Evolutionary conservation across 2,888 invertebrate genomes (phyloP).

Genomic region (Noctua janthina): DNA sequence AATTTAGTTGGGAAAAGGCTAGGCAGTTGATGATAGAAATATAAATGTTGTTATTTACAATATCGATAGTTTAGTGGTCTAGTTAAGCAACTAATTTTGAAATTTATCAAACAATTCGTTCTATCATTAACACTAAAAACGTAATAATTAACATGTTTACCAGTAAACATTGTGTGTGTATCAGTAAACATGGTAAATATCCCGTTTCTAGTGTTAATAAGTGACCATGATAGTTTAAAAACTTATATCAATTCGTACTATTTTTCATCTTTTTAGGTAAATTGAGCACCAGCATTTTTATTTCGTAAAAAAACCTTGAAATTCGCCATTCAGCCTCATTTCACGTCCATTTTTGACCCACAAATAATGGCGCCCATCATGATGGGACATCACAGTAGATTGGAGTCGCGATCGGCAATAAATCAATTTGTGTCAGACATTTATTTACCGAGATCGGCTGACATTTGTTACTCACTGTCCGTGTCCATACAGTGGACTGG

Average conservation of each 20-base stretch:
- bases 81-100: neutral
- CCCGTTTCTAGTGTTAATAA: too few species aligned
- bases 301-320: conserved; percentile 18
- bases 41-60: neutral
- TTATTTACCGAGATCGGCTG: conserved; percentile 77
- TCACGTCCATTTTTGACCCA: conserved; percentile 47
- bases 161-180: too few species aligned
- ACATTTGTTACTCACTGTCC: conserved; percentile 75
- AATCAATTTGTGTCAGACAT: conserved; percentile 80
- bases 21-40: neutral
- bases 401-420: conserved; percentile 72
- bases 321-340: conserved; percentile 34
- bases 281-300: conserved; percentile 10
- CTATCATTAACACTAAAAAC: too few species aligned
- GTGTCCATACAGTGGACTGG: conserved; percentile 34
- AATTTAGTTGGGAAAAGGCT: too few species aligned
- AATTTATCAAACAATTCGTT: too few species aligned
- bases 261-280: neutral
- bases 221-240: too few species aligned
- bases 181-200: too few species aligned
- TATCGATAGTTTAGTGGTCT: neutral
- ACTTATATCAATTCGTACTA: too few species aligned
- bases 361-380: conserved; percentile 70
- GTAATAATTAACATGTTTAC: too few species aligned
- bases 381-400: conserved; percentile 72